Evolutionary conservation across 2,888 invertebrate species (phyloP).

Genomic region (Polietes domitor): DNA sequence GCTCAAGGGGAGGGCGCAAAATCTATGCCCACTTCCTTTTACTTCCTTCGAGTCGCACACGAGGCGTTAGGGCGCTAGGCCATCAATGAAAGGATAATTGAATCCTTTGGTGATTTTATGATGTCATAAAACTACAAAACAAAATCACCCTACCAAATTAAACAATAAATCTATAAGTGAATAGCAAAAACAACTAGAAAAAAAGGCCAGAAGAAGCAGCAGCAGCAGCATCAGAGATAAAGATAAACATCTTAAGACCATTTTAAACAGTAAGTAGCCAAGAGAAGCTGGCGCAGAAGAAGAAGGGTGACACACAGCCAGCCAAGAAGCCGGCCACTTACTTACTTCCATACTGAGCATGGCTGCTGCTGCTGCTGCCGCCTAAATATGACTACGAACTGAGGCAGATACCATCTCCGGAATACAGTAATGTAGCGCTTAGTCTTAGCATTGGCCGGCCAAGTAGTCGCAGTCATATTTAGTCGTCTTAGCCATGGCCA

Average conservation of each 20-base stretch:
- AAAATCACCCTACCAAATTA: constrained; percentile 58
- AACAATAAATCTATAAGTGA: constrained; percentile 41
- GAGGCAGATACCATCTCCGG: constrained; percentile 29
- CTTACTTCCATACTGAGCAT: not conserved
- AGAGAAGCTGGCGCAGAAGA: constrained; percentile 20
- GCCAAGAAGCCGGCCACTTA: too few relatives aligned
- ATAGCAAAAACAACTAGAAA: not conserved
- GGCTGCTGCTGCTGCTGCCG: not conserved
- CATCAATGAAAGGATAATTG: constrained; percentile 69
- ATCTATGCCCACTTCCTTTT: not conserved
- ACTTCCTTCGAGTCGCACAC: not conserved
- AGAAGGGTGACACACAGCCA: constrained; percentile 12
- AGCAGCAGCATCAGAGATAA: constrained; percentile 29
- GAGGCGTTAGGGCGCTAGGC: not conserved
- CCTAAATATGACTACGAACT: constrained; percentile 32
- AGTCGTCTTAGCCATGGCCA: not conserved
- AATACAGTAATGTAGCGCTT: too few relatives aligned
- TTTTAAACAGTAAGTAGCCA: constrained; percentile 21
- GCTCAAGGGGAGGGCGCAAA: not conserved
- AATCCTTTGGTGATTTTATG: constrained; percentile 69
- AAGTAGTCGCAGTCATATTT: not conserved
- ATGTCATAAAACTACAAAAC: constrained; percentile 64
- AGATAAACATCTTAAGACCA: constrained; percentile 56
- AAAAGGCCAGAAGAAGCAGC: not conserved
- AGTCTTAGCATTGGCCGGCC: not conserved